A percentile compares a stretch with the other conserved stretches of the same genome.
These are phyloP conservation scores for Lasius platythorax DNA, from an alignment of 2,888 invertebrate genomes.

Conservation along the genomic window DNA sequence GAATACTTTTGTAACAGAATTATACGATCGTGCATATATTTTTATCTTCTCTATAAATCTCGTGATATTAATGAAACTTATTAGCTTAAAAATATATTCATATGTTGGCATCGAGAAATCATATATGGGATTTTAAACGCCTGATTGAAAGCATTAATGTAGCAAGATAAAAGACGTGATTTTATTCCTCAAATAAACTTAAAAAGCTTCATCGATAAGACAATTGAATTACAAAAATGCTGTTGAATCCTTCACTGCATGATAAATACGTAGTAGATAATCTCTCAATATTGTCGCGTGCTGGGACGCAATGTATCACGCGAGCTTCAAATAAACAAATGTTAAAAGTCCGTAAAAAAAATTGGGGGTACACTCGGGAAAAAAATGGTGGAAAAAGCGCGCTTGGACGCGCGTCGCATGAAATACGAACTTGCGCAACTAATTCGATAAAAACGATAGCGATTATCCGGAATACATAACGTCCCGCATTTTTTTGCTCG, in stretches of 20 bases:
- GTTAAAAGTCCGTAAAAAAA: conserved; percentile 44
- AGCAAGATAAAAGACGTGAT: not conserved
- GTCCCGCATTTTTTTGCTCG: not conserved
- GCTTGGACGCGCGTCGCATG: conserved; percentile 29
- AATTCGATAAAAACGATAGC: conserved; percentile 56
- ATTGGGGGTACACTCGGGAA: not conserved
- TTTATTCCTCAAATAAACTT: not conserved
- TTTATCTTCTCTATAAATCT: not conserved
- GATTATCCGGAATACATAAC: conserved; percentile 53
- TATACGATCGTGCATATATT: not conserved
- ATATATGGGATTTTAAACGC: not conserved
- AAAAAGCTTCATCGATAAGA: not conserved
- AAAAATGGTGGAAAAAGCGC: conserved; percentile 18
- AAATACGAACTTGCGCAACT: conserved; percentile 50
- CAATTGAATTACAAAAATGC: not conserved
- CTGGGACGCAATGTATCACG: not conserved
- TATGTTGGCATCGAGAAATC: not conserved
- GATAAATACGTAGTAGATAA: not conserved
- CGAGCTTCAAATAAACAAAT: conserved; percentile 43
- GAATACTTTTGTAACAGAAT: not conserved
- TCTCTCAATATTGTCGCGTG: conserved; percentile 20
- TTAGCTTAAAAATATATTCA: not conserved
- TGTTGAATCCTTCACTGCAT: not conserved
- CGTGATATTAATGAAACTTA: not conserved
- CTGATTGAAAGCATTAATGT: not conserved